phyloP scores from a whole-genome alignment of 2,888 invertebrate genomes.

The Ceramica pisi region DNA sequence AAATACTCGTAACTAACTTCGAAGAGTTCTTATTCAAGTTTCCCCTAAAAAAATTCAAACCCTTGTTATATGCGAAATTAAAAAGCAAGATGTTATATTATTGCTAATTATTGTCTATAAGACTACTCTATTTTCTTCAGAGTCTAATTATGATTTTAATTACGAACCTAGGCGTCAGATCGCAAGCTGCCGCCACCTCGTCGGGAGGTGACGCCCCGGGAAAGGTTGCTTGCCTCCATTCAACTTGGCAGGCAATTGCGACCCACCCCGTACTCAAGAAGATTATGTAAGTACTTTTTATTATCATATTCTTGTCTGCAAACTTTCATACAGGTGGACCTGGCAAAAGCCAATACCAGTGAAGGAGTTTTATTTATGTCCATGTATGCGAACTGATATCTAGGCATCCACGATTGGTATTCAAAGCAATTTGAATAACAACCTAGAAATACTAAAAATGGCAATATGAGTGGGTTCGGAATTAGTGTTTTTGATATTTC shows the following conservation, averaged over 20 bases:
- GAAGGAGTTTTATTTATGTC: background rate
- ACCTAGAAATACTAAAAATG: background rate
- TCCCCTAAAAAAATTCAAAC: background rate
- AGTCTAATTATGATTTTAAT: slow-evolving; percentile 17
- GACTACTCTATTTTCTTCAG: background rate
- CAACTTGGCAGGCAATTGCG: slow-evolving; percentile 93
- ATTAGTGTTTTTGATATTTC: too few relatives aligned
- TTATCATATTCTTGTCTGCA: background rate
- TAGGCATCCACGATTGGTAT: background rate
- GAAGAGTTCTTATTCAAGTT: background rate
- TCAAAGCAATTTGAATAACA: background rate
- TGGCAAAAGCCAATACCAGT: background rate
- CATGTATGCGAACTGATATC: background rate
- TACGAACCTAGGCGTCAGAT: slow-evolving; percentile 93
- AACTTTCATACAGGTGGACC: background rate
- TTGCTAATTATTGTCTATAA: too few relatives aligned
- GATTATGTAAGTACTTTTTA: slow-evolving; percentile 87
- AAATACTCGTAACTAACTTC: background rate
- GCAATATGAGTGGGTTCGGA: background rate
- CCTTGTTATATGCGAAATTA: background rate
- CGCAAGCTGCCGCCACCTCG: slow-evolving; percentile 95
- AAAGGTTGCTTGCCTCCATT: slow-evolving; percentile 96
- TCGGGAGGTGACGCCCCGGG: slow-evolving; percentile 94
- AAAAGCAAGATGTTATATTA: background rate
- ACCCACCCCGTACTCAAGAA: slow-evolving; percentile 90